Conservation (phyloP, 2,888 invertebrate species). For the Nomada fucata region DNA sequence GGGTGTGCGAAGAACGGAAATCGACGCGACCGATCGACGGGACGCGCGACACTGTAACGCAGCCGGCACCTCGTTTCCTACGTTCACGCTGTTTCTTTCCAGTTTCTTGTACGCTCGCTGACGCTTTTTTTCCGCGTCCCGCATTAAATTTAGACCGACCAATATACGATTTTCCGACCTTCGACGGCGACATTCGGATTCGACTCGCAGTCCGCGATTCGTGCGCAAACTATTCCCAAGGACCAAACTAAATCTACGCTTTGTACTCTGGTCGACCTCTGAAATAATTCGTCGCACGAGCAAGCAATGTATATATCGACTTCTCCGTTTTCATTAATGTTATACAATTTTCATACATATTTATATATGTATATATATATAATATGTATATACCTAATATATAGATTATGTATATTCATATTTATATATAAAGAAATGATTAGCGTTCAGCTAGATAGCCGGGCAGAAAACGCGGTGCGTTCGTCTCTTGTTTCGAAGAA, state of each 20-base stretch:
- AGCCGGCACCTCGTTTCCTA: not conserved
- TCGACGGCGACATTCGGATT: conserved; percentile 61
- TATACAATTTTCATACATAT: conserved; percentile 53
- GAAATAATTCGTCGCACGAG: conserved; percentile 79
- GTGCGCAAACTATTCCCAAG: conserved; percentile 76
- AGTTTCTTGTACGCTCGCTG: not conserved
- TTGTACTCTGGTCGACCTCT: conserved; percentile 81
- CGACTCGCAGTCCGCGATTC: conserved; percentile 36
- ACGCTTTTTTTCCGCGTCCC: not conserved
- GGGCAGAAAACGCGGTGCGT: conserved; percentile 4
- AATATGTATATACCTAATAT: conserved; percentile 29
- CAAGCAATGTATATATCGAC: conserved; percentile 48
- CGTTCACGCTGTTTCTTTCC: not conserved
- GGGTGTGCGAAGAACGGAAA: conserved; percentile 46
- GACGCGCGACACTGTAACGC: conserved; percentile 36
- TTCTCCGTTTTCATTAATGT: conserved; percentile 31
- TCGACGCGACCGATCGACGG: conserved; percentile 33
- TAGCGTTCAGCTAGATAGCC: conserved; percentile 42
- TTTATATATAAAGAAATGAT: conserved; percentile 19
- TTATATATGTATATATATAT: conserved; percentile 40
- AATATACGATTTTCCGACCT: conserved; percentile 45
- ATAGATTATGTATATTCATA: conserved; percentile 23
- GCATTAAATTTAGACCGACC: conserved; percentile 1
- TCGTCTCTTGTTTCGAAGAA: conserved; percentile 5
- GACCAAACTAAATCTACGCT: conserved; percentile 81